A percentile compares a stretch with the other conserved stretches of the same genome.
Conservation (phyloP, 2,797 vertebrate genomes). For the Sorex maritimensis region DNA sequence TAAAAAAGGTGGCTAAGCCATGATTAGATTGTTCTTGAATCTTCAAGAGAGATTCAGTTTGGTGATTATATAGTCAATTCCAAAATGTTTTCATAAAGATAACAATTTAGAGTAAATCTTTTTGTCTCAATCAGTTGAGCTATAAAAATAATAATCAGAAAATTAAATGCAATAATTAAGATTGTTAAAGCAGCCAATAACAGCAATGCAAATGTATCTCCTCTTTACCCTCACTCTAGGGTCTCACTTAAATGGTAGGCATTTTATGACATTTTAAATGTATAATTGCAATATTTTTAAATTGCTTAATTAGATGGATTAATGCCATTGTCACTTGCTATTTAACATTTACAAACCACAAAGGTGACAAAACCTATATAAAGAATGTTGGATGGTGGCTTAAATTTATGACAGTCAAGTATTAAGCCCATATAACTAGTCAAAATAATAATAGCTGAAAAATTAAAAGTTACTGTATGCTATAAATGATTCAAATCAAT, state of each 20-base stretch:
- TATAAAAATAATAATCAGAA: slow-evolving; percentile 47
- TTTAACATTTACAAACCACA: slow-evolving; percentile 22
- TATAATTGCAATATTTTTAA: slow-evolving; percentile 50
- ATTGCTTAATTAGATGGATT: slow-evolving; percentile 67
- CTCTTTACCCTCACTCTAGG: background rate
- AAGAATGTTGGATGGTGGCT: slow-evolving; percentile 18
- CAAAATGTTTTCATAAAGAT: slow-evolving; percentile 27
- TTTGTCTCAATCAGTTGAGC: slow-evolving; percentile 1
- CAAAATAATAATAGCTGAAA: slow-evolving; percentile 20
- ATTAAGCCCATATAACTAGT: slow-evolving; percentile 55
- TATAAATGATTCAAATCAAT: slow-evolving; percentile 67
- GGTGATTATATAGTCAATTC: slow-evolving; percentile 1
- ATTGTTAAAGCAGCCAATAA: slow-evolving; percentile 53
- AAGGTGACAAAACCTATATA: slow-evolving; percentile 33
- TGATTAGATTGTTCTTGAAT: background rate
- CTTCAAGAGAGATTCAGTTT: background rate
- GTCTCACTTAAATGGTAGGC: background rate
- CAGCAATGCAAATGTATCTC: background rate
- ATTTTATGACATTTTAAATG: slow-evolving; percentile 63
- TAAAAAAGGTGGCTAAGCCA: background rate
- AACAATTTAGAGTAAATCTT: slow-evolving; percentile 57
- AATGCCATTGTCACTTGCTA: slow-evolving; percentile 34
- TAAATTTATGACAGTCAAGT: slow-evolving; percentile 62
- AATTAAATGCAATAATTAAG: slow-evolving; percentile 44
- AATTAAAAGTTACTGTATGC: slow-evolving; percentile 49